Evolutionary conservation across 2,888 invertebrate genomes (phyloP).

Genomic region (Eilema depressum): DNA sequence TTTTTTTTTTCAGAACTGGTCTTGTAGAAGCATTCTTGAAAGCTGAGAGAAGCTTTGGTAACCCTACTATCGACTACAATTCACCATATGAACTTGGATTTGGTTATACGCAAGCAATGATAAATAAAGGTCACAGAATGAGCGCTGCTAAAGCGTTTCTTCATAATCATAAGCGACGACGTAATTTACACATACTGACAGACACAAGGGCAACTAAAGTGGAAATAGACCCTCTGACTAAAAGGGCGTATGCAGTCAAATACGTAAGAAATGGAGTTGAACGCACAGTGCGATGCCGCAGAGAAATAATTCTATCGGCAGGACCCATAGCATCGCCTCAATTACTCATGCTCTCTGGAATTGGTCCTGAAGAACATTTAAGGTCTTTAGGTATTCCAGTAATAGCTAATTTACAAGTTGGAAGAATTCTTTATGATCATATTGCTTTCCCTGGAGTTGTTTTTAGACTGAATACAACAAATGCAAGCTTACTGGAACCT

Average conservation of each 20-base stretch:
- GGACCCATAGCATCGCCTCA: constrained; percentile 97
- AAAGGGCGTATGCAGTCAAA: constrained; percentile 90
- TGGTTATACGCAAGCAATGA: constrained; percentile 83
- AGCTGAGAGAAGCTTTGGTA: constrained; percentile 87
- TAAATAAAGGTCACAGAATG: constrained; percentile 88
- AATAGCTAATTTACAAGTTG: constrained; percentile 89
- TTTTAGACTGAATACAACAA: constrained; percentile 77
- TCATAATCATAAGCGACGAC: constrained; percentile 87
- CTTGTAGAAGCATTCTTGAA: constrained; percentile 86
- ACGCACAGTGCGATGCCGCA: constrained; percentile 87
- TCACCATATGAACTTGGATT: constrained; percentile 88
- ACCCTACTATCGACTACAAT: constrained; percentile 88
- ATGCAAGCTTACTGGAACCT: constrained; percentile 76
- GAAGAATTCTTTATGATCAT: constrained; percentile 89
- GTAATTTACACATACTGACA: constrained; percentile 87
- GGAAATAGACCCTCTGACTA: constrained; percentile 84
- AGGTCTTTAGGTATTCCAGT: constrained; percentile 87
- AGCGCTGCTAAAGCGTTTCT: constrained; percentile 90
- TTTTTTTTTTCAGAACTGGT: constrained; percentile 75
- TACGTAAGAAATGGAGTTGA: constrained; percentile 86
- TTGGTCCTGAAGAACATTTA: constrained; percentile 87
- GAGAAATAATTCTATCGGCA: constrained; percentile 94
- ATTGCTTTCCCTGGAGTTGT: constrained; percentile 84
- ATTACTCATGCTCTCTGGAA: constrained; percentile 95
- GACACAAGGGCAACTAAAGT: constrained; percentile 78